A percentile compares a stretch with the other conserved stretches of the same genome.
These are phyloP conservation scores for Oncorhynchus kisutch DNA, from an alignment of 2,113 vertebrate species.

Conservation along the genomic window DNA sequence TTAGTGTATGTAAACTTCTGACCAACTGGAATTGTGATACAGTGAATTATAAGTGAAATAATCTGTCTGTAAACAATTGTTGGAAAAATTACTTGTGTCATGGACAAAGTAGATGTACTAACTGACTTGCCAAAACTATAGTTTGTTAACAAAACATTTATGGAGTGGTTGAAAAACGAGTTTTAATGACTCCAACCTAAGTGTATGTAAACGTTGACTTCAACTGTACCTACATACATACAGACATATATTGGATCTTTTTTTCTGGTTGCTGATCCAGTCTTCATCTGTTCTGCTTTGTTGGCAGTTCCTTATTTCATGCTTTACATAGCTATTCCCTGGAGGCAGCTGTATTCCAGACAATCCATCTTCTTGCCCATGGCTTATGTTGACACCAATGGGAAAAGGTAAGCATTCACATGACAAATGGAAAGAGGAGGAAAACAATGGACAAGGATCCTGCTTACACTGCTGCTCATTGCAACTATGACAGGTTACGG, in stretches of 20 bases:
- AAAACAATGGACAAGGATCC: slow-evolving; percentile 8
- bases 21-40: too few species aligned
- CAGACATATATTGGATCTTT: slow-evolving; percentile 1
- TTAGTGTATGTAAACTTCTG: too few species aligned
- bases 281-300: slow-evolving; percentile 37
- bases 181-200: too few species aligned
- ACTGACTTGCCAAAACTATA: too few species aligned
- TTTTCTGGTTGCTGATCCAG: slow-evolving; percentile 37
- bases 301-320: slow-evolving; percentile 31
- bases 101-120: too few species aligned
- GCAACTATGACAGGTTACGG: slow-evolving; percentile 33
- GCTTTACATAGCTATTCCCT: slow-evolving; percentile 31
- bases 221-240: too few species aligned
- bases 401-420: slow-evolving; percentile 3
- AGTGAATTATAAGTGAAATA: too few species aligned
- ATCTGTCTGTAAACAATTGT: too few species aligned
- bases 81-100: too few species aligned
- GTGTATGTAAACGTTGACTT: too few species aligned
- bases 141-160: too few species aligned
- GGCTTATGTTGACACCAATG: slow-evolving; percentile 21
- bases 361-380: slow-evolving; percentile 13
- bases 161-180: too few species aligned
- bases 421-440: background rate
- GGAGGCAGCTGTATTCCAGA: slow-evolving; percentile 24
- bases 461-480: slow-evolving; percentile 24